phyloP scores from a whole-genome alignment of 2,888 invertebrate genomes.

The Oligia strigilis region DNA sequence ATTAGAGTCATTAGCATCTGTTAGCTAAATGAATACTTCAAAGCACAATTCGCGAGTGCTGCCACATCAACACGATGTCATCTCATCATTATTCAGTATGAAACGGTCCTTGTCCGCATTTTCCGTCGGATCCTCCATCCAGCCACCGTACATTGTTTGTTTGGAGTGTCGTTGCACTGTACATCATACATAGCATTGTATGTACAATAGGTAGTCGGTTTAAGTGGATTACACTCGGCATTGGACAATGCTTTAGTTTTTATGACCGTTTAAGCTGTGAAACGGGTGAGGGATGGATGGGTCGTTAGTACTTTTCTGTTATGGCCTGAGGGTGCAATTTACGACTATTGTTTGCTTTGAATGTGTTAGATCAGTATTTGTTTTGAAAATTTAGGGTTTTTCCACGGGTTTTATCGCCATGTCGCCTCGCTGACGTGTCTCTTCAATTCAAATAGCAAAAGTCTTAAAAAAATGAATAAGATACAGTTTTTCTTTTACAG shows the following conservation, averaged over 20 bases:
- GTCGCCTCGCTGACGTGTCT: conserved; percentile 4
- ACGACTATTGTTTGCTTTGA: conserved; percentile 73
- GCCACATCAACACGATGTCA: conserved; percentile 64
- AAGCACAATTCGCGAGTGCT: conserved; percentile 64
- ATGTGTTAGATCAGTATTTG: conserved; percentile 61
- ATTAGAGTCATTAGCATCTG: conserved; percentile 63
- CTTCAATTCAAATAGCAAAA: background rate
- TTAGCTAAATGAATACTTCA: conserved; percentile 70
- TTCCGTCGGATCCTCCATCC: conserved; percentile 63
- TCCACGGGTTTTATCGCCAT: conserved; percentile 24
- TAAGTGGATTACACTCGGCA: conserved; percentile 82
- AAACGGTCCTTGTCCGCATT: conserved; percentile 70
- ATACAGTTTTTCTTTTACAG: background rate
- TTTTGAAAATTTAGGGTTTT: conserved; percentile 34
- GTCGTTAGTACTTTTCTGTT: conserved; percentile 76
- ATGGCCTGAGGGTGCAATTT: conserved; percentile 76
- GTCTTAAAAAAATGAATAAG: background rate
- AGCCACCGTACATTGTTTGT: conserved; percentile 68
- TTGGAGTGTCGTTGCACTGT: conserved; percentile 72
- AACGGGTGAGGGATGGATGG: conserved; percentile 76
- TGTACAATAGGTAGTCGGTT: conserved; percentile 72
- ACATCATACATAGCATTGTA: conserved; percentile 73
- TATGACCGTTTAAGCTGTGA: conserved; percentile 77
- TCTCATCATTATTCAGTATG: conserved; percentile 74
- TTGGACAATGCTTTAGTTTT: conserved; percentile 82